These are phyloP conservation scores for Halcyon malimbica DNA, from an alignment of 2,113 vertebrate genomes.

Conservation along the genomic window DNA sequence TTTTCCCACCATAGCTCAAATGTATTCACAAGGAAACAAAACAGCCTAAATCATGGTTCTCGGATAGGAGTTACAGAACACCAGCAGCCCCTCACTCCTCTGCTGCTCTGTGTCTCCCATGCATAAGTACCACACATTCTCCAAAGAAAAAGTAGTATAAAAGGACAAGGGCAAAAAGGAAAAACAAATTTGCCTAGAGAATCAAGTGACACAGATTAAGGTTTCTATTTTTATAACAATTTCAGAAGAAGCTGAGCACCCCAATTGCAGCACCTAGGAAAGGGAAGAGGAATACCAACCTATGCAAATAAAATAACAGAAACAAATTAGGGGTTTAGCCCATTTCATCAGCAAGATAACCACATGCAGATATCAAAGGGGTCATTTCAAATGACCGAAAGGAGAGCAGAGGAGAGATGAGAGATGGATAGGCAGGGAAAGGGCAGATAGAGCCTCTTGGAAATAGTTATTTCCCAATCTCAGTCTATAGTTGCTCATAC, in stretches of 20 bases:
- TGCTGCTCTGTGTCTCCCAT: neutral
- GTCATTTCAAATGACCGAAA: neutral
- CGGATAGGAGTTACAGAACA: neutral
- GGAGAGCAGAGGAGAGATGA: neutral
- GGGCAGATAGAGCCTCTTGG: neutral
- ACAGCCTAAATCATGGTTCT: neutral
- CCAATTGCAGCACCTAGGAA: neutral
- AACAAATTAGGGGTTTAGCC: neutral
- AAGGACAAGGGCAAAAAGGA: neutral
- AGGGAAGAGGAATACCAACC: neutral
- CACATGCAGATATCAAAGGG: neutral
- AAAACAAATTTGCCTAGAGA: neutral
- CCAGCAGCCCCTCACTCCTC: fast-evolving
- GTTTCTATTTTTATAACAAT: neutral
- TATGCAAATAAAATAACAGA: neutral
- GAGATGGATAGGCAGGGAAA: neutral
- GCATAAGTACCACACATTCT: neutral
- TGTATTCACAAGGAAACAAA: neutral
- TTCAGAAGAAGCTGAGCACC: neutral
- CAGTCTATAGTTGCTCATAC: neutral
- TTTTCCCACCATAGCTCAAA: neutral
- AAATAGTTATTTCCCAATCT: neutral
- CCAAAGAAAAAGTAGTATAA: neutral
- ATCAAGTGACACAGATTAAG: neutral
- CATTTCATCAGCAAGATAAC: neutral